Evolutionary conservation across 2,888 invertebrate genomes (phyloP).

Genomic region (Diadegma fenestrale): DNA sequence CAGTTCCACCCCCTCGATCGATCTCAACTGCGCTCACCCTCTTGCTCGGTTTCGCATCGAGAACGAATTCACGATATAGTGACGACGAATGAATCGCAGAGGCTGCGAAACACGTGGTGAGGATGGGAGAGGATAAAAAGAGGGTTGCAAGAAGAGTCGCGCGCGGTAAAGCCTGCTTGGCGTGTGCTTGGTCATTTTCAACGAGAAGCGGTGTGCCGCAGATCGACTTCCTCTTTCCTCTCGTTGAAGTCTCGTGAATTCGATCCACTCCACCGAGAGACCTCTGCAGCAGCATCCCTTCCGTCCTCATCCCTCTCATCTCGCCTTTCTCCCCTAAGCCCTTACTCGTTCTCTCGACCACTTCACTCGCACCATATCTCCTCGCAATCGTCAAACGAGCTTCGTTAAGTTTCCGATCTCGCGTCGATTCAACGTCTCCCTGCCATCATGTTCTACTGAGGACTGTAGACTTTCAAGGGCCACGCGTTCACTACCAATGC

Average conservation of each 20-base stretch:
- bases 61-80: constrained; percentile 38
- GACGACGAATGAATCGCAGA: constrained; percentile 19
- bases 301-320: not conserved
- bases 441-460: too few relatives aligned
- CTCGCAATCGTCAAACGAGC: constrained; percentile 57
- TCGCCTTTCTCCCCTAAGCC: not conserved
- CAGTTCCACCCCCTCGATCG: constrained; percentile 44
- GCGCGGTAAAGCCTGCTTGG: not conserved
- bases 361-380: constrained; percentile 51
- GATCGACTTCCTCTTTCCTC: constrained; percentile 28
- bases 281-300: constrained; percentile 1
- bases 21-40: not conserved
- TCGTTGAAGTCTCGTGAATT: constrained; percentile 42
- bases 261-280: constrained; percentile 39
- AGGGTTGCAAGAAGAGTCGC: not conserved
- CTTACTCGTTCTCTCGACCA: constrained; percentile 39
- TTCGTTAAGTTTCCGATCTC: constrained; percentile 65
- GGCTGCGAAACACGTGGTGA: not conserved
- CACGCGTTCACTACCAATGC: not conserved
- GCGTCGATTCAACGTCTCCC: constrained; percentile 42
- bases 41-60: constrained; percentile 18
- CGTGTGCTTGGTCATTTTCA: constrained; percentile 53
- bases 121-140: not conserved
- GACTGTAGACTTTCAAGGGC: constrained; percentile 52
- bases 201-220: constrained; percentile 41